Evolutionary conservation across 2,113 vertebrate species (phyloP).

Genomic region (Dendropsophus ebraccatus): DNA sequence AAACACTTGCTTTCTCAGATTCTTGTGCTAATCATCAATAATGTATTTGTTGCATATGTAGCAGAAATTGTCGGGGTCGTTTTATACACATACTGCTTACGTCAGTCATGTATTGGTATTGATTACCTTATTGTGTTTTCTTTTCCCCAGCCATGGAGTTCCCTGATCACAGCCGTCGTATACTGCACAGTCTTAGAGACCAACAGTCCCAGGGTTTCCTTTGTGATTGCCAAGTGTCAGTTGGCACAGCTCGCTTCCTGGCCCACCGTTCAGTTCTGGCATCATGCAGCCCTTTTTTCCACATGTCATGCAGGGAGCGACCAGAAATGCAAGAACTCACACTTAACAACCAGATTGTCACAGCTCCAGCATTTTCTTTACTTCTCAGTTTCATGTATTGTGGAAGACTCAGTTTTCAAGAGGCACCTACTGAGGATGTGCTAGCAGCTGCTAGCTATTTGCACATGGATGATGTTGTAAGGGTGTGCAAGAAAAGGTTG

Average conservation of each 20-base stretch:
- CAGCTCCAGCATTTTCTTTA: slow-evolving; percentile 84
- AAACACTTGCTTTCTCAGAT: too few relatives aligned
- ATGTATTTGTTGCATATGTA: too few relatives aligned
- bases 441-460: slow-evolving; percentile 92
- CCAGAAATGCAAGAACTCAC: slow-evolving; percentile 76
- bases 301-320: slow-evolving; percentile 91
- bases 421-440: slow-evolving; percentile 88
- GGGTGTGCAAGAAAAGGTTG: slow-evolving; percentile 88
- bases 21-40: too few relatives aligned
- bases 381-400: slow-evolving; percentile 94
- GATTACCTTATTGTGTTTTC: background rate
- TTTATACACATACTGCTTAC: too few relatives aligned
- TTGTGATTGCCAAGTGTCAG: slow-evolving; percentile 89
- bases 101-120: too few relatives aligned
- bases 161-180: slow-evolving; percentile 88
- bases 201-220: slow-evolving; percentile 92
- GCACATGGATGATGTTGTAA: slow-evolving; percentile 95
- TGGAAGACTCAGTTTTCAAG: slow-evolving; percentile 81
- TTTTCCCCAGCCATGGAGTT: slow-evolving; percentile 82
- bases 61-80: too few relatives aligned
- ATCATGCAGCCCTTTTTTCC: slow-evolving; percentile 92
- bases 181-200: slow-evolving; percentile 83
- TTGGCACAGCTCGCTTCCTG: slow-evolving; percentile 83
- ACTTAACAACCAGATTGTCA: slow-evolving; percentile 91
- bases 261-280: slow-evolving; percentile 90